Base-by-base conservation (phyloP, 2,797 vertebrate genomes). In the Sternarchorhynchus goeldii region DNA sequence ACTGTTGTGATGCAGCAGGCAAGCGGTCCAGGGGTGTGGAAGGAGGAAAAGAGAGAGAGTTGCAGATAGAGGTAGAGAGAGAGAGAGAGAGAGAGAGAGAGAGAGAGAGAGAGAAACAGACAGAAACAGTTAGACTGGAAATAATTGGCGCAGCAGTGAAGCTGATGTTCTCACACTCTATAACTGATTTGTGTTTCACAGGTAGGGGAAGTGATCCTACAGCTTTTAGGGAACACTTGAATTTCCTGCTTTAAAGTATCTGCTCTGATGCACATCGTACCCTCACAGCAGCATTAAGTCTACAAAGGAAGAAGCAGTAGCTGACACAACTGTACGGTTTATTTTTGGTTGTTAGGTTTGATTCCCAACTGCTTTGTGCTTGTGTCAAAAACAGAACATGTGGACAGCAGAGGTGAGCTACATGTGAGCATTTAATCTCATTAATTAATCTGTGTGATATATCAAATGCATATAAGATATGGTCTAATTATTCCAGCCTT, bases 111-210 rank as follows among this genome's bases (percentile, higher is more conserved):
- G 50, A 45, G 62, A 72, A 64, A 41, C 2, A 45, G 41, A 62
- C 57, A 34, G 45, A 58, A 60, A 20, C 32, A 66, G 59, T 66
- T 63, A 72, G 71, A 70, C 63, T 76, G 65, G 31, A 84, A 81
- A 80, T 82, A 82, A 81, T 82, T 84, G 77, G 75, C 59, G 73
- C 79, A 77, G 77, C 65, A 71, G 76, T 85, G 79, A 64, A 74
- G 65, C 68, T 81, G 65, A 82, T 84, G 82, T 64, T 75, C 66
- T 59, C 59, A 73, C 70, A 68, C 65, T 64, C 36, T 32, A 36
- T 78, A 76, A 77, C 75, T 71, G 45, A 63, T 78, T 70, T 76
- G 76, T 79, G 56, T 56, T n/a, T 45, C 59, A 57, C 12, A 57
- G 57, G 65, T 78, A 70, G 36, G 17, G 41, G 36, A 62, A 2